Evolutionary conservation across 2,888 invertebrate species (phyloP), one percentile per base, ranked within the genome.

Genomic region (Barypeithes pellucidus): DNA sequence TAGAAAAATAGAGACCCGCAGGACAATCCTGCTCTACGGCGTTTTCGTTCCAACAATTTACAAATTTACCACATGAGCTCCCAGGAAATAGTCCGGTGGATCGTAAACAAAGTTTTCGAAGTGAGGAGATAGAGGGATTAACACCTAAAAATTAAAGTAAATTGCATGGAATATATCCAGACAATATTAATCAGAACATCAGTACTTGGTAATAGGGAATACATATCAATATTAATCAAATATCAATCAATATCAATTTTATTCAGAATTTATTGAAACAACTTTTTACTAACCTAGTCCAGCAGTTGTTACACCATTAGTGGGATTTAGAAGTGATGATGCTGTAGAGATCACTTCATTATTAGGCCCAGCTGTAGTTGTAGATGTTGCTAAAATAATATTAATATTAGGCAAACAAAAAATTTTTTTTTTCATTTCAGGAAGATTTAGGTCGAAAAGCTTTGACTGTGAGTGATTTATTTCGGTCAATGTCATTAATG

Each of bases 11-110:
- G 7, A 92, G 82, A 0, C 90, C 91, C 18, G 86, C 85, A 0
- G 92, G 92, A 75, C 93, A 93, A 41, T 90, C 89, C 81, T 92
- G 90, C 79, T 92, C 92, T 20, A 90, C 87, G 0, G 89, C 91
- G 77, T 88, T 88, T 0, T 90, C 92, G 77, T 93, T 92, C 93
- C 93, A 93, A 81, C 93, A 93, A 83, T 92, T 92, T 11, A 92
- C 81, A 82, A 90, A 93, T 79, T 89, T 90, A 52, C 88, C 88
- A 79, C 93, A 93, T 8, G 87, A 84, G 0, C 88, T 87, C 7
- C 90, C 90, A 0, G 91, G 89, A 76, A 91, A 91, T 80, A 92
- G 92, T 8, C 91, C 89, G 59, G 92, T 85, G 18, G 87, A 87
- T 4, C 86, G 86, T 47, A 85, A 79, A 73, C 90, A 90, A 59